Evolutionary conservation across 1,140 invertebrate genomes (phyloP).

Genomic region (Tetramorium parvispinum): DNA sequence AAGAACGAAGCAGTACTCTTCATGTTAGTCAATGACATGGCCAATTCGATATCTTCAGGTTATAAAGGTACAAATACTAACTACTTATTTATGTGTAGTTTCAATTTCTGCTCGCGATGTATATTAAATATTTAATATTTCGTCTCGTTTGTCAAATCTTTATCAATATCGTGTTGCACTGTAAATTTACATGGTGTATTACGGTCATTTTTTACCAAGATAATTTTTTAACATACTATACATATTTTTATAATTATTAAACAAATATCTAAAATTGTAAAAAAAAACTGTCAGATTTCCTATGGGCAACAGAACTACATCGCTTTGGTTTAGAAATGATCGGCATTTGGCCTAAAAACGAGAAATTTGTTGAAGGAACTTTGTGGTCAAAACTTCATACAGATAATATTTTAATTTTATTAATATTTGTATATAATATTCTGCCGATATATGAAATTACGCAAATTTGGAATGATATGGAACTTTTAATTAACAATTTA

Average conservation of each 20-base stretch:
- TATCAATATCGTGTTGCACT: neutral
- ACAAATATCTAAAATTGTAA: too few species aligned
- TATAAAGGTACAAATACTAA: neutral
- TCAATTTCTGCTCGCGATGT: neutral
- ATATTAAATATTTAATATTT: too few species aligned
- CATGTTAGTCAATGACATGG: neutral
- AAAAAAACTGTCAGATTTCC: conserved; percentile 51
- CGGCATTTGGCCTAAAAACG: conserved; percentile 30
- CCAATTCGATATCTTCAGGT: neutral
- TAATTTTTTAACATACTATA: too few species aligned
- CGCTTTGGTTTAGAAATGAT: neutral
- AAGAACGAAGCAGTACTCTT: neutral
- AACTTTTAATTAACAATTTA: conserved; percentile 5
- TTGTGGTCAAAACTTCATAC: neutral
- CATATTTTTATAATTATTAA: too few species aligned
- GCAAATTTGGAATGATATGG: neutral
- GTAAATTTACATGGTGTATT: too few species aligned
- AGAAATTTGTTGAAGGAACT: neutral
- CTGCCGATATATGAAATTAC: neutral
- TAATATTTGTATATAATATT: neutral
- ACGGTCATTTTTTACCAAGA: too few species aligned
- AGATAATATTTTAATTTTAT: neutral
- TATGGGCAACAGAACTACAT: conserved; percentile 49
- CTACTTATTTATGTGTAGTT: too few species aligned
- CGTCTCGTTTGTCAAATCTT: too few species aligned